Evolutionary conservation across 2,113 vertebrate species (phyloP), one percentile per base, ranked within the genome.

Genomic region (Hymenochirus boettgeri): DNA sequence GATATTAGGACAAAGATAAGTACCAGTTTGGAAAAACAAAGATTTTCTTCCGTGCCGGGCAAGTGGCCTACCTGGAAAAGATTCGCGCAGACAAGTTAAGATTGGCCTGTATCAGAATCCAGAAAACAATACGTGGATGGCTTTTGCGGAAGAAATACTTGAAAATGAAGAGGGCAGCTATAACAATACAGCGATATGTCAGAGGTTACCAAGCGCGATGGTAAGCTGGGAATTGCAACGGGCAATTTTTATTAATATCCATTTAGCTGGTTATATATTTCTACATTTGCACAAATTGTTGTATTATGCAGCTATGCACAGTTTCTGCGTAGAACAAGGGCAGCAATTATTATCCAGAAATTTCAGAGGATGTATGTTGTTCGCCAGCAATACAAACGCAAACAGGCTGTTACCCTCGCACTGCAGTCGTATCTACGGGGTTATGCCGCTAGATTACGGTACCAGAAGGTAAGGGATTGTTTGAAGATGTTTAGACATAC

Each of bases 1-100:
- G 73, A 80, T 82, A 78, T 75, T 69, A 99, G 96, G 94, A 99
- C 76, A 87, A 92, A 77, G 96, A 99, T 83, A 98, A 98, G 80
- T 99, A 98, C 79, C 96, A 99, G 81, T 99, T 99, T 84, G 96
- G 96, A 58, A 97, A 99, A 75, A 99, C 93, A 65, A 99, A 99
- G 88, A 99, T 99, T 77, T 99, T 99, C 86, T 99, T 99, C 86
- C 89, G 96, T 50, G 95, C 96, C 0, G 96, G 96, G 46, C 96
- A 99, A 85, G 96, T 99, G 31, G 96, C 96, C 23, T 99, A 97
- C 70, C 82, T 99, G 73, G 96, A 99, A 79, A 98, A 98, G 81
- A 71, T 99, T 77, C 89, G 96, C 66, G 93, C 95, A 1, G 96
- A 99, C 77, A 98, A 98, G 78, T 72, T 99, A 71, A 85, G 96